Base-by-base conservation (phyloP, 1,140 invertebrate species). In the Laupala kohalensis region DNA sequence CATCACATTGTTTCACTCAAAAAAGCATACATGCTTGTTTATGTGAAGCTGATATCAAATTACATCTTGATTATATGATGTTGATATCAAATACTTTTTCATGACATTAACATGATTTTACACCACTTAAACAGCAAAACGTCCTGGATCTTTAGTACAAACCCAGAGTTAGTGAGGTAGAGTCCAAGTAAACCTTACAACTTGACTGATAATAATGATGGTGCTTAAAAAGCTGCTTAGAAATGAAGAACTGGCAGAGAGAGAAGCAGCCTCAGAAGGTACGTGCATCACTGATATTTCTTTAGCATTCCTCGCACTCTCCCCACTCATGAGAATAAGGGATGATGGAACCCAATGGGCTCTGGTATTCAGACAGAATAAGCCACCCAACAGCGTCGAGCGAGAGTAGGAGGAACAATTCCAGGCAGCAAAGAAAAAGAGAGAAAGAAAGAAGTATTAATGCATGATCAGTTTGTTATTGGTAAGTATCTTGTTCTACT, bases 301-400 rank as follows among this genome's bases (percentile, higher is more conserved):
- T 68, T 28, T 64, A 23, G 19, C 26, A 28, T 68, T 62, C 4
- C 63, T 67, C 30, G 67, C 71, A 68, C 65, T 68, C 28, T 24
- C 71, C 6, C 67, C 79, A 74, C 81, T 80, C 24, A 81, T 81
- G 53, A 83, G 84, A 75, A 84, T 84, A 74, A 83, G 76, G 19
- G 85, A 86, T 71, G 84, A 86, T 73, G 85, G 84, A 76, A 85
- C 85, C 84, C 84, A 86, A 75, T 81, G 80, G 73, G 80, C 76
- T 79, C 84, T 85, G 76, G 75, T 79, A 77, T 77, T 74, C 72
- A 70, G 75, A 73, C 71, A 78, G 29, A 26, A 53, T 28, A 24
- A 27, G n/a, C 67, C 26, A 15, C 63, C 12, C n/a, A 24, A 62
- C 69, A 53, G 13, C 53, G 29, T 73, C 64, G 69, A 24, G 37